Evolutionary conservation across 2,113 vertebrate genomes (phyloP).

Genomic region (Helogale parvula): DNA sequence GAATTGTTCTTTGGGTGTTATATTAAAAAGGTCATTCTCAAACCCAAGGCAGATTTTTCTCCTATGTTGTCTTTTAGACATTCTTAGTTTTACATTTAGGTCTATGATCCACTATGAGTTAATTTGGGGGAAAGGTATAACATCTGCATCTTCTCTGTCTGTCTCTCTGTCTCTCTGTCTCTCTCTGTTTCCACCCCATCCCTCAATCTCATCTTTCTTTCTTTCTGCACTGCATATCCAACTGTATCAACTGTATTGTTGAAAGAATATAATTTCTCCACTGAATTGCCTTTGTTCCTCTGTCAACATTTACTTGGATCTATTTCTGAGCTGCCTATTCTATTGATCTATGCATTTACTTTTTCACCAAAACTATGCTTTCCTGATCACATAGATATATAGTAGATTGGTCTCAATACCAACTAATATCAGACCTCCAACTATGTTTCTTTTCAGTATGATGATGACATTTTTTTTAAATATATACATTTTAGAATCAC

Average conservation of each 20-base stretch:
- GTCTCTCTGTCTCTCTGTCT: rapidly evolving
- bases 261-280: neutral
- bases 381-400: neutral
- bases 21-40: neutral
- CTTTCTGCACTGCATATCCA: neutral
- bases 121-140: neutral
- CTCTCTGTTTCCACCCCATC: too few species aligned
- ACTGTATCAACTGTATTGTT: neutral
- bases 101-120: neutral
- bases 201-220: neutral
- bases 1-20: neutral
- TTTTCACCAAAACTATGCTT: neutral
- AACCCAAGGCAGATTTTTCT: neutral
- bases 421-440: neutral
- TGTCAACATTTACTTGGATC: neutral
- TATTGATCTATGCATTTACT: neutral
- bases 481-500: neutral
- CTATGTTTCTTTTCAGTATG: neutral
- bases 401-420: neutral
- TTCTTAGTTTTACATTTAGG: neutral
- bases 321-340: neutral
- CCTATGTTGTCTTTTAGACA: neutral
- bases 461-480: neutral
- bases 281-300: neutral
- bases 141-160: neutral